Percentiles rank a stretch among this genome's conserved stretches.
Evolutionary conservation across 1,140 invertebrate species (phyloP).

Genomic region (Mya arenaria): DNA sequence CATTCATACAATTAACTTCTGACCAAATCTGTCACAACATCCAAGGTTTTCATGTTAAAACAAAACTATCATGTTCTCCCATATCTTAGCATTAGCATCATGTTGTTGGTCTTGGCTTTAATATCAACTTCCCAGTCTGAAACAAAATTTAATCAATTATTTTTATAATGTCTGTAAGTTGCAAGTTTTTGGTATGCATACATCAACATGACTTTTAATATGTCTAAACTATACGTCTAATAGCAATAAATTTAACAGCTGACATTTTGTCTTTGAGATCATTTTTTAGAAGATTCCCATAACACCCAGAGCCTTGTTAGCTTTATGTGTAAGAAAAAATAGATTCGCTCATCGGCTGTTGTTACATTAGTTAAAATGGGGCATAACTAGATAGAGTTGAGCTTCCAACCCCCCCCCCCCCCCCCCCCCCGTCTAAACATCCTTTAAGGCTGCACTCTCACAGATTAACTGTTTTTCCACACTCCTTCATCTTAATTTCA

Average conservation of each 20-base stretch:
- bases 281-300: not conserved
- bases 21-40: too few relatives aligned
- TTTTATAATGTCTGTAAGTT: not conserved
- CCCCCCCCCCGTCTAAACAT: too few relatives aligned
- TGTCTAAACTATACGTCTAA: not conserved
- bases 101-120: constrained; percentile 59
- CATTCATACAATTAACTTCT: too few relatives aligned
- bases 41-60: too few relatives aligned
- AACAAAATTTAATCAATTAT: constrained; percentile 28
- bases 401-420: too few relatives aligned
- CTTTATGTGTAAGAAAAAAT: not conserved
- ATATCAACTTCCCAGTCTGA: constrained; percentile 64
- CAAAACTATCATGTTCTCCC: too few relatives aligned
- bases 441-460: too few relatives aligned
- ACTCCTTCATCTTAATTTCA: too few relatives aligned
- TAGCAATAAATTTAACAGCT: not conserved
- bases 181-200: not conserved
- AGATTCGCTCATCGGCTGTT: too few relatives aligned
- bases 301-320: not conserved
- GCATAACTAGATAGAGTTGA: too few relatives aligned
- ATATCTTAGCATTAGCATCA: constrained; percentile 42
- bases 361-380: too few relatives aligned
- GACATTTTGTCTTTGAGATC: not conserved
- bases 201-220: not conserved
- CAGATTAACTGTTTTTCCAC: too few relatives aligned